Evolutionary conservation across 2,888 invertebrate species (phyloP), one percentile per base, ranked within the genome.

Genomic region (Troides aeacus): DNA sequence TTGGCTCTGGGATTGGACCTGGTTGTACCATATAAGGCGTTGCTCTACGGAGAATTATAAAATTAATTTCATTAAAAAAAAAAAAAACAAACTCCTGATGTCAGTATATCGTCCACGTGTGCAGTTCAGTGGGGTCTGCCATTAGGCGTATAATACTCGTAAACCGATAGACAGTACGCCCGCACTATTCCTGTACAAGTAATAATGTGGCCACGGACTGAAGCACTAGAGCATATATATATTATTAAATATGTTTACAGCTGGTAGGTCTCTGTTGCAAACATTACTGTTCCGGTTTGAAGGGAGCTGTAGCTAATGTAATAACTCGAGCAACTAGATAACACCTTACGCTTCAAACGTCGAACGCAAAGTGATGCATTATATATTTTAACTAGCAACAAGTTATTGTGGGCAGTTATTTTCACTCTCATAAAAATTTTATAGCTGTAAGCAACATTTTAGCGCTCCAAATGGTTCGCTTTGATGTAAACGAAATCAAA

Each of bases 151-250:
- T 65, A 69, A 72, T 74, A 70, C 70, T 68, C 72, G 71, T 73
- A 72, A 74, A 74, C 59, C 70, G 69, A 71, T 62, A 72, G 74
- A 74, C 64, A 73, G 68, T 63, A 64, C 66, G 67, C 70, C 63
- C 64, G 65, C 50, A 69, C 70, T 69, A 68, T 69, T 70, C 67
- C 69, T 72, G 70, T 70, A 70, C 64, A 50, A 64, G 57, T 65
- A 62, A 62, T 68, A 60, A 67, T 59, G 66, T 70, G 62, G 59
- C 64, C 56, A 69, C 46, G 71, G 50, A 50, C 24, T 67, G 53
- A 64, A 67, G 50, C 59, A 53, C 39, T 6, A 39, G 7, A 10
- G 39, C 39, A 39, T 39, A 39, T 59, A 50, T 64, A 69, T 61
- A 64, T 68, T 70, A 65, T 68, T 70, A 66, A 68, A 68, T 66